Base-by-base conservation (phyloP, 2,797 vertebrate species). In the Sebastiscus tertius region DNA sequence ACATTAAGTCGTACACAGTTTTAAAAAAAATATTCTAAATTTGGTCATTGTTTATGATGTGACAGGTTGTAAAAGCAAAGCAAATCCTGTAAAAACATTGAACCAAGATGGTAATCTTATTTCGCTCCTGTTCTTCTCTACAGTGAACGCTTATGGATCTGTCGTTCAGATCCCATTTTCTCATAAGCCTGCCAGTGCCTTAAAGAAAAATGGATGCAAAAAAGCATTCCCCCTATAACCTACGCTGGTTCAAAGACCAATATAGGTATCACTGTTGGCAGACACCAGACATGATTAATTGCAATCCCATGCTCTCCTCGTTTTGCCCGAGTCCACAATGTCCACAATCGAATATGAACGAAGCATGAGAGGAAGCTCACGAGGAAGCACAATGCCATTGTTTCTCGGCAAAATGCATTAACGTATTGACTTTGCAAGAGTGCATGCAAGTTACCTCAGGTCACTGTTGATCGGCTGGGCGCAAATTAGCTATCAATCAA, bases 281-380 rank as follows among this genome's bases (percentile, higher is more conserved):
- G 74, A 84, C 59, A n/a, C 49, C 4, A 58, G 73, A 81, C 83
- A 64, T 92, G 88, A 93, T 93, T 91, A 85, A 95, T 93, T 85
- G 77, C 75, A 78, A 62, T 70, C 62, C 67, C n/a, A 59, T 20
- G 26, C 74, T 80, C 73, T 72, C 59, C 64, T 73, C 63, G 68
- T 84, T 89, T 81, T 63, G 58, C 78, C 73, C 36, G 54, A 70
- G 80, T 75, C 62, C 64, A 59, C 61, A 24, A 70, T 54, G 72
- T 78, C 84, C 74, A 67, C 77, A 86, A 88, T 90, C 60, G 72
- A 90, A 92, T 77, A 78, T 76, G 83, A 92, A 85, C n/a, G 13
- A 75, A 87, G 56, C 66, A 58, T 20, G 49, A 77, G 80, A 75
- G 85, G 87, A 89, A 83, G 86, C 78, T 29, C 20, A 2, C 8